Conservation (phyloP, 2,113 vertebrate species). For the Prinia subflava region DNA sequence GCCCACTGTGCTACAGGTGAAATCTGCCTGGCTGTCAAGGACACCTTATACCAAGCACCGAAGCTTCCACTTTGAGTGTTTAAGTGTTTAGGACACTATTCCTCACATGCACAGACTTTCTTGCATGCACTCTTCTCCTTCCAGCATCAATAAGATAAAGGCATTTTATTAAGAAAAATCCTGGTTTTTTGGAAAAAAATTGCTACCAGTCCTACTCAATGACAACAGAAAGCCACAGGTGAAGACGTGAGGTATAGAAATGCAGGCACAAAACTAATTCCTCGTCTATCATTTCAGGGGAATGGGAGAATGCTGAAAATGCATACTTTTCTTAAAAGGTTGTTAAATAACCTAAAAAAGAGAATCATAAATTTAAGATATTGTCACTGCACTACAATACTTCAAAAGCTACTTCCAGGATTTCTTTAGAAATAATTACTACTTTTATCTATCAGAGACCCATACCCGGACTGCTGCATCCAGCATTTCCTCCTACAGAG, state of each 20-base stretch:
- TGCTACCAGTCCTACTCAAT: background rate
- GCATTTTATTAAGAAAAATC: background rate
- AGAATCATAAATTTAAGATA: background rate
- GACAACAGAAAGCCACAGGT: background rate
- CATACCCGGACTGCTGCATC: background rate
- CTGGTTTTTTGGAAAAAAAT: background rate
- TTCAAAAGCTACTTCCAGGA: background rate
- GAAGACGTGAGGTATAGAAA: background rate
- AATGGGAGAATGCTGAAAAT: background rate
- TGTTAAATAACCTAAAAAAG: background rate
- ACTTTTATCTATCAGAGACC: background rate
- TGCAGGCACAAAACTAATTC: background rate
- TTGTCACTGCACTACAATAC: background rate
- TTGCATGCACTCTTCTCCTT: background rate
- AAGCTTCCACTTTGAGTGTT: background rate
- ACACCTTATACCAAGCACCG: background rate
- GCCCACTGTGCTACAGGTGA: accelerated
- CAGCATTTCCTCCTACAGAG: background rate
- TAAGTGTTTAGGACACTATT: background rate
- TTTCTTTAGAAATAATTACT: background rate
- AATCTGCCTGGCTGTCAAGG: background rate
- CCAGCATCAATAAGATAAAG: background rate
- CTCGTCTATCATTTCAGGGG: background rate
- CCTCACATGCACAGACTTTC: background rate
- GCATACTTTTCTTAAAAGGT: background rate